Percentiles rank a stretch among this genome's conserved stretches.
phyloP scores from a whole-genome alignment of 2,797 vertebrate genomes.

The Rallus crepitans region DNA sequence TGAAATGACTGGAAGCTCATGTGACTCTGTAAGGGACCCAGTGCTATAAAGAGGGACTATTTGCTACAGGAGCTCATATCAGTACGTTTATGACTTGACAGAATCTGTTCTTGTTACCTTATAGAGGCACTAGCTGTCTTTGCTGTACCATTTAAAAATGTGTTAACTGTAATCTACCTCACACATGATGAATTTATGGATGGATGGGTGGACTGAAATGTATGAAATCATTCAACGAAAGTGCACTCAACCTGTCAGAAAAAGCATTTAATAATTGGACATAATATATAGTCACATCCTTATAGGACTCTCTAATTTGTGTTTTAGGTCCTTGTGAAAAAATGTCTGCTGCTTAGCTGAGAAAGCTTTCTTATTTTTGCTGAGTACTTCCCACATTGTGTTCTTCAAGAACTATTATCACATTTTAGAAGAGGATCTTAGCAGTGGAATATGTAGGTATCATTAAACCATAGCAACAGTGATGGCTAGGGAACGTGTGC shows the following conservation, averaged over 20 bases:
- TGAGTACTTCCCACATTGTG: not conserved
- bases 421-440: not conserved
- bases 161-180: not conserved
- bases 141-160: not conserved
- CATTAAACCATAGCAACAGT: not conserved
- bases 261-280: slow-evolving; percentile 46
- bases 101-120: not conserved
- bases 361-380: slow-evolving; percentile 52
- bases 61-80: not conserved
- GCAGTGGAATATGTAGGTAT: not conserved
- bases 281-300: slow-evolving; percentile 28
- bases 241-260: not conserved
- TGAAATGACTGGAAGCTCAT: not conserved
- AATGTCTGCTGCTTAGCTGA: slow-evolving; percentile 12
- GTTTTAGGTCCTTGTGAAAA: slow-evolving; percentile 53
- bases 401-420: not conserved
- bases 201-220: not conserved
- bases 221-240: not conserved
- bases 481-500: not conserved
- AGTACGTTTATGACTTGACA: not conserved
- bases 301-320: slow-evolving; percentile 54
- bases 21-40: not conserved
- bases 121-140: not conserved
- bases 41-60: not conserved
- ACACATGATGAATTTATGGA: not conserved